Percentiles rank a stretch among this genome's conserved stretches.
Evolutionary conservation across 2,888 invertebrate species (phyloP).

Genomic region (Synanthedon formicaeformis): DNA sequence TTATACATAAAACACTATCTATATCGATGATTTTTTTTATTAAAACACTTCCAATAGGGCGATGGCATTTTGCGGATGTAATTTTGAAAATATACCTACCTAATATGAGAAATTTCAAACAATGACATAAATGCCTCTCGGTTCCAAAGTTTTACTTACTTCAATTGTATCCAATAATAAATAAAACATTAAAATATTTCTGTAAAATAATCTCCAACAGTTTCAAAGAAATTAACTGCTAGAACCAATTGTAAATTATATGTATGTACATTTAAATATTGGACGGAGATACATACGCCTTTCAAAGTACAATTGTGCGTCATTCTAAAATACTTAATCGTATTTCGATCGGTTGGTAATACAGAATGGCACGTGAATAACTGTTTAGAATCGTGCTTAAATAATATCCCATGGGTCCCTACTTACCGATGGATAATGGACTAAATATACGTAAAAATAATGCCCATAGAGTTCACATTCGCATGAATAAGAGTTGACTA

Average conservation of each 20-base stretch:
- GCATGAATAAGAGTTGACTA: conserved; percentile 15
- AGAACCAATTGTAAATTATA: not conserved
- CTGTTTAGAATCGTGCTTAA: conserved; percentile 3
- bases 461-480: conserved; percentile 50
- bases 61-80: too few species aligned
- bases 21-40: too few species aligned
- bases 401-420: conserved; percentile 3
- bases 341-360: not conserved
- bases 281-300: conserved; percentile 58
- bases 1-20: too few species aligned
- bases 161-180: too few species aligned
- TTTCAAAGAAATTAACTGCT: not conserved
- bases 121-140: too few species aligned
- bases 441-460: conserved; percentile 28
- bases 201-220: too few species aligned
- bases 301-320: conserved; percentile 55
- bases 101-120: too few species aligned
- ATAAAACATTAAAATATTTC: too few species aligned
- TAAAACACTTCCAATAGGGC: too few species aligned
- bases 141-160: too few species aligned
- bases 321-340: conserved; percentile 8
- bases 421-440: conserved; percentile 1
- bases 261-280: conserved; percentile 10
- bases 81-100: too few species aligned
- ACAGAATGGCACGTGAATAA: not conserved